A percentile compares a stretch with the other conserved stretches of the same genome.
phyloP scores from a whole-genome alignment of 2,888 invertebrate genomes.

The Omphaloscelis lunosa region DNA sequence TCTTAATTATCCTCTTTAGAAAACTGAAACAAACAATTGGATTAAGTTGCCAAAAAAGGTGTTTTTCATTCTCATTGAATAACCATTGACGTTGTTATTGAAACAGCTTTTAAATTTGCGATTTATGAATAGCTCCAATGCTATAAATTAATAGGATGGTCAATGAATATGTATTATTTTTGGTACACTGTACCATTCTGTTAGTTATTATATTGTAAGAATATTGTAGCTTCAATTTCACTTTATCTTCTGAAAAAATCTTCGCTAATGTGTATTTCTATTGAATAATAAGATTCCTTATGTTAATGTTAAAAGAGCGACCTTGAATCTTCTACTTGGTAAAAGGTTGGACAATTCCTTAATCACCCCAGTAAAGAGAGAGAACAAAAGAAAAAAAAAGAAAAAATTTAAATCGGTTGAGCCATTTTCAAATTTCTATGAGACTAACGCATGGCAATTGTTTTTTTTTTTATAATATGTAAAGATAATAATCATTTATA shows the following conservation, averaged over 20 bases:
- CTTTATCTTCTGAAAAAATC: neutral
- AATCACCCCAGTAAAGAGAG: no score
- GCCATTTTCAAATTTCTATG: no score
- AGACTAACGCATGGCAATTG: no score
- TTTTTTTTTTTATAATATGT: no score
- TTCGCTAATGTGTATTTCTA: neutral
- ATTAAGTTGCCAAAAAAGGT: neutral
- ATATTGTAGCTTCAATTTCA: neutral
- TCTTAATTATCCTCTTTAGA: neutral
- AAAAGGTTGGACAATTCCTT: neutral
- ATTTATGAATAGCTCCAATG: neutral
- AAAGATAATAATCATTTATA: no score
- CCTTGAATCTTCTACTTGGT: neutral
- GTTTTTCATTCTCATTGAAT: conserved; percentile 1
- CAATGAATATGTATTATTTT: neutral
- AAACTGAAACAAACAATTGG: neutral
- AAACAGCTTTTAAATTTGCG: neutral
- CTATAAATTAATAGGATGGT: neutral
- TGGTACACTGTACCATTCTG: neutral
- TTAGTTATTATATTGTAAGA: neutral
- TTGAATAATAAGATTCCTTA: no score
- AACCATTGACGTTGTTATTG: neutral
- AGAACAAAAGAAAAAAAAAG: no score
- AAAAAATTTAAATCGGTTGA: no score
- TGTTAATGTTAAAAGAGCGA: no score